Conservation (phyloP, 1,140 invertebrate species). For the Drosophila nasuta region DNA sequence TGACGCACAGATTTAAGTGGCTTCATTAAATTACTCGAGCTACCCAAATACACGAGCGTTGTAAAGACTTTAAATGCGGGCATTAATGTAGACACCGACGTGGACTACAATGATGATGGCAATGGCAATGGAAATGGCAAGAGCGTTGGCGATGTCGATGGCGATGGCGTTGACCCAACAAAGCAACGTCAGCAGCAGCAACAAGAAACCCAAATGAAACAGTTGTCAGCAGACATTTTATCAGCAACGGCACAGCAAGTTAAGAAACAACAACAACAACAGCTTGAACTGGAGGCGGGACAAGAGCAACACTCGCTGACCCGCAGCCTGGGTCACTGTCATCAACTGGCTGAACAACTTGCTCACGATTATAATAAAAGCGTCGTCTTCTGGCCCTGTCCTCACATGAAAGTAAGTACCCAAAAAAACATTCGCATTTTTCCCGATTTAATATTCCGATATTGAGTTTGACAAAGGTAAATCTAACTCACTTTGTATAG, state of each 20-base stretch:
- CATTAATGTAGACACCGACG: constrained; percentile 75
- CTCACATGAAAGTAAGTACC: constrained; percentile 81
- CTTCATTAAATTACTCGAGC: constrained; percentile 83
- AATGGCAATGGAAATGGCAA: constrained; percentile 29
- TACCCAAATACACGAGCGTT: constrained; percentile 80
- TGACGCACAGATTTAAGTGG: constrained; percentile 80
- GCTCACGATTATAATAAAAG: constrained; percentile 79
- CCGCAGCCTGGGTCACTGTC: constrained; percentile 71
- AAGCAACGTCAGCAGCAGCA: constrained; percentile 60
- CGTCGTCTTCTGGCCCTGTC: constrained; percentile 82
- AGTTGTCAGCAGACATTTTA: constrained; percentile 54
- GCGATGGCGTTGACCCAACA: constrained; percentile 60
- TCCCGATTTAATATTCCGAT: neutral
- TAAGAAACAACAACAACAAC: constrained; percentile 29
- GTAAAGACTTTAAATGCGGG: constrained; percentile 83
- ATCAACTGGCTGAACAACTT: constrained; percentile 74
- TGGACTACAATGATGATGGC: constrained; percentile 39
- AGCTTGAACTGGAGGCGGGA: constrained; percentile 16
- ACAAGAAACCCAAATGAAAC: constrained; percentile 44
- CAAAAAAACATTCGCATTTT: neutral
- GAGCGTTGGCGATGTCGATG: constrained; percentile 11
- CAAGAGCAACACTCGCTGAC: constrained; percentile 40
- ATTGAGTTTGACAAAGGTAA: constrained; percentile 6
- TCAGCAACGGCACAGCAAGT: constrained; percentile 39
- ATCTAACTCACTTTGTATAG: neutral